Evolutionary conservation across 2,888 invertebrate genomes (phyloP).

Genomic region (Baronia brevicornis): DNA sequence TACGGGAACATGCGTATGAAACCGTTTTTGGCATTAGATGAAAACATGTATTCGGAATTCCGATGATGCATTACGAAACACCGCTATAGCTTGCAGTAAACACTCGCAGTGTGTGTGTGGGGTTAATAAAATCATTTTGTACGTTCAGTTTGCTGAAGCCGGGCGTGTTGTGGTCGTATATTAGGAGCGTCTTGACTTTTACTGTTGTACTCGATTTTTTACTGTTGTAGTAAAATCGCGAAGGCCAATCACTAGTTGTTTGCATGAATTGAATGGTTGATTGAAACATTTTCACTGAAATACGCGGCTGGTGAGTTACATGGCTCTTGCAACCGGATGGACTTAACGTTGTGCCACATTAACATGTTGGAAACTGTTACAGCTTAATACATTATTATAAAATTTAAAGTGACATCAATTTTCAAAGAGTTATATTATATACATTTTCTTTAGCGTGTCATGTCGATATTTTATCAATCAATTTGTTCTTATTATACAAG

Average conservation of each 20-base stretch:
- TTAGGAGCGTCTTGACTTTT: conserved; percentile 56
- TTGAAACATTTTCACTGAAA: conserved; percentile 17
- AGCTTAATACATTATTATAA: conserved; percentile 2
- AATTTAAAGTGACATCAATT: too few species aligned
- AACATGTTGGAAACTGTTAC: conserved; percentile 2
- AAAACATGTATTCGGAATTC: conserved; percentile 17
- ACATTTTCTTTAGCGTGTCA: too few species aligned
- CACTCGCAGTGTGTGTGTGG: conserved; percentile 40
- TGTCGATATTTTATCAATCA: too few species aligned
- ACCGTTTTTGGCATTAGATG: conserved; percentile 3
- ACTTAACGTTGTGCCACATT: conserved; percentile 3
- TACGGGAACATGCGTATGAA: too few species aligned
- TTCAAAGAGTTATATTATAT: too few species aligned
- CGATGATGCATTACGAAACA: conserved; percentile 23
- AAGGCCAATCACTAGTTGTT: conserved; percentile 51
- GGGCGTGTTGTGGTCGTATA: conserved; percentile 40
- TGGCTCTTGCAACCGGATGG: conserved; percentile 7
- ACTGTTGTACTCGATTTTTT: conserved; percentile 56
- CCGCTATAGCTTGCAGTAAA: conserved; percentile 30
- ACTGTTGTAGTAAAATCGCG: conserved; percentile 52
- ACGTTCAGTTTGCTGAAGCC: conserved; percentile 40
- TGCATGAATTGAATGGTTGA: conserved; percentile 28
- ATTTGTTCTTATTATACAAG: too few species aligned
- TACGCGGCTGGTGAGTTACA: conserved; percentile 5
- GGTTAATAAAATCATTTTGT: conserved; percentile 67